Base-by-base conservation (phyloP, 2,797 vertebrate genomes). In the Triplophysa bombifrons region DNA sequence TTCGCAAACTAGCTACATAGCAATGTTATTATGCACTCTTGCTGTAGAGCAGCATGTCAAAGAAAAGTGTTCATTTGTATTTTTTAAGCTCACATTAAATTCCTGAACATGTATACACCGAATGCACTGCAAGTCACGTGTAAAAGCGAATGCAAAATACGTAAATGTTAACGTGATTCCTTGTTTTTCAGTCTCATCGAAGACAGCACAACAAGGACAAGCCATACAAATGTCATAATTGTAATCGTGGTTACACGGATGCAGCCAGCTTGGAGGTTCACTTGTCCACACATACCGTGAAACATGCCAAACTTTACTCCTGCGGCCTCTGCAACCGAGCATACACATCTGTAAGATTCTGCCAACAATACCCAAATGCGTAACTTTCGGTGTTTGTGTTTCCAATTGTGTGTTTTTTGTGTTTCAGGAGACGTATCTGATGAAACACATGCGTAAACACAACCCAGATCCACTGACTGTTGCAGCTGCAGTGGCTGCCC, bases 391-490 rank as follows among this genome's bases (percentile, higher is more conserved):
- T 51, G 4, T 19, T 10, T 41, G 10, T 11, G 41, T 78, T 48
- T 69, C 3, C 34, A 17, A 25, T 81, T 76, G 9, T 34, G 66
- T 50, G 22, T 2, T n/a, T 7, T 77, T 56, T 80, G 0, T 64
- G 60, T 63, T 82, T 34, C 88, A 96, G 95, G 95, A 99, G 90
- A 98, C 97, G 0, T 99, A 99, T 90, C 93, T 99, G 90, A 99
- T 99, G 97, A 99, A 99, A 93, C 97, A 99, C 90, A 99, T 98
- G 97, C 91, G 95, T 90, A 99, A 99, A 94, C 97, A 99, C 94
- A 99, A 98, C 92, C 97, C 97, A 27, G 97, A 98, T 89, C 94
- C 95, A 0, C 86, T 94, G 0, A 92, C 95, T 0, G 93, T 95
- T 22, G 94, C 94, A 4, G 94, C 93, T 7, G 94, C 94, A 0